A percentile compares a stretch with the other conserved stretches of the same genome.
Evolutionary conservation across 2,797 vertebrate genomes (phyloP).

Genomic region (Sphenopsis melanotis): DNA sequence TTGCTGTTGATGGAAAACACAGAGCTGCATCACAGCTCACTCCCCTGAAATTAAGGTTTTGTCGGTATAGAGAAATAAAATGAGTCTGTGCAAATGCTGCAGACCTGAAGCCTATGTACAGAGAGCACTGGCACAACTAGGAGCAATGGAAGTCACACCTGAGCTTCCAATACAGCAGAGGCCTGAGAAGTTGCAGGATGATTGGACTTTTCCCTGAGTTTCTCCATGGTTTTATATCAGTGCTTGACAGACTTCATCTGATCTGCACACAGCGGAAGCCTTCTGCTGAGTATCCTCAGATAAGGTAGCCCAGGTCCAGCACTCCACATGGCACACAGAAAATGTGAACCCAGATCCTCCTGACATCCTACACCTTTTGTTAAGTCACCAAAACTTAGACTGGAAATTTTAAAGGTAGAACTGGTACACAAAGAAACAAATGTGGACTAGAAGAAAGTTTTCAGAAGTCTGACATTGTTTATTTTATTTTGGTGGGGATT

Average conservation of each 20-base stretch:
- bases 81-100: neutral
- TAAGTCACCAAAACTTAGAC: neutral
- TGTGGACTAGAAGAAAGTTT: neutral
- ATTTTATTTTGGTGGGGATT: accelerated
- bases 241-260: neutral
- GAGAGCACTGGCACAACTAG: neutral
- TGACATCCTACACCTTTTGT: neutral
- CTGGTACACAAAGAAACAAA: neutral
- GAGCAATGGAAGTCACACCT: neutral
- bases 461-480: neutral
- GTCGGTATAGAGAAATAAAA: neutral
- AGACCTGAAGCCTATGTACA: neutral
- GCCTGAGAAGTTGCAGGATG: neutral
- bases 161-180: neutral
- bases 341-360: neutral
- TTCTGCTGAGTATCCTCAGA: neutral
- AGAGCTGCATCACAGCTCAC: neutral
- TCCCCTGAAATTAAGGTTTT: neutral
- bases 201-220: neutral
- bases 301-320: neutral
- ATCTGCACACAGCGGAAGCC: neutral
- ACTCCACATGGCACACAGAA: neutral
- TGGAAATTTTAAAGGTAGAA: neutral
- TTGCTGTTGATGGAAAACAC: neutral
- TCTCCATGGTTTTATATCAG: neutral